phyloP scores from a whole-genome alignment of 2,888 invertebrate species.

The Anthrax anthrax region DNA sequence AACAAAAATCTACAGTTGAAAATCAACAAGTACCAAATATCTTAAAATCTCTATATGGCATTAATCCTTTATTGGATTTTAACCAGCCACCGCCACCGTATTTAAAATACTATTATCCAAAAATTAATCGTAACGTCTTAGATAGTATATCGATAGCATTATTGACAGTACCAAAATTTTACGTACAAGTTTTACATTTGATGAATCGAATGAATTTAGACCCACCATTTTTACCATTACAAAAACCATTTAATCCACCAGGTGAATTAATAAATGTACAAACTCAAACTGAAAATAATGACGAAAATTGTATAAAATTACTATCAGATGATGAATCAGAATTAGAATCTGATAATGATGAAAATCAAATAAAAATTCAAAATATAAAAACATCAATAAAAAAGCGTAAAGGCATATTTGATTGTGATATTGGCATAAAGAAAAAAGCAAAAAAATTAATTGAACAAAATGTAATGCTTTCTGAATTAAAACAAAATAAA shows the following conservation, averaged over 20 bases:
- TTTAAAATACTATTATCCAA: conserved; percentile 67
- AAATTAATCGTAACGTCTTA: conserved; percentile 54
- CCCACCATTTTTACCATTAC: conserved; percentile 53
- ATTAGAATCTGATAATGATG: conserved; percentile 27
- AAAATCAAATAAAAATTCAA: conserved; percentile 10
- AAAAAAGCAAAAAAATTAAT: too few relatives aligned
- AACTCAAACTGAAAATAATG: conserved; percentile 23
- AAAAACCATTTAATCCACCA: conserved; percentile 1
- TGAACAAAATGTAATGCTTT: not conserved
- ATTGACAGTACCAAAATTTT: conserved; percentile 64
- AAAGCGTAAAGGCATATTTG: too few relatives aligned
- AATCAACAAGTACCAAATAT: conserved; percentile 37
- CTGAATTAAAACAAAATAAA: not conserved
- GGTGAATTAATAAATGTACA: conserved; percentile 11
- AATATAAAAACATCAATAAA: conserved; percentile 6
- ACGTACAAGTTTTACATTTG: conserved; percentile 71
- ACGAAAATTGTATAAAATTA: conserved; percentile 22
- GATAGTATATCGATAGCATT: conserved; percentile 66
- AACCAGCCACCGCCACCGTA: conserved; percentile 62
- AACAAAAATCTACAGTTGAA: conserved; percentile 13
- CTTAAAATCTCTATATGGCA: conserved; percentile 43
- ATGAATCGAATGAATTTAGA: conserved; percentile 92
- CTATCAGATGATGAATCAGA: conserved; percentile 22
- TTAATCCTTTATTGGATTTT: conserved; percentile 46
- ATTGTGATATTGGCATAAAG: too few relatives aligned